Conservation (phyloP, 2,888 invertebrate genomes). For the Cantharis rufa region DNA sequence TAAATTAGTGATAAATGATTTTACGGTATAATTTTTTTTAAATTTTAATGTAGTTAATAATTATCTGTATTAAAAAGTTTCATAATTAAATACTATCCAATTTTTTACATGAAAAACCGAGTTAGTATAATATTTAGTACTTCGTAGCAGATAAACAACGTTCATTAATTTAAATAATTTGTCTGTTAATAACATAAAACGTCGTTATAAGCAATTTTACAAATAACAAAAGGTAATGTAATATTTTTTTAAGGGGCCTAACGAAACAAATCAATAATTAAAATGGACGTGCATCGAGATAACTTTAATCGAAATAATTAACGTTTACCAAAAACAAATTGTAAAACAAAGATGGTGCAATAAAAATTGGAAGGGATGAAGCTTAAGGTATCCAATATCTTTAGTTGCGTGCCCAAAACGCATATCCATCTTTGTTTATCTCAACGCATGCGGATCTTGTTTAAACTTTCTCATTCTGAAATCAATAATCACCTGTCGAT, state of each 20-base stretch:
- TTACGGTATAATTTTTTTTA: background rate
- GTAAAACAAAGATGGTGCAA: background rate
- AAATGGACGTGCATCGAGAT: background rate
- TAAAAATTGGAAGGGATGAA: background rate
- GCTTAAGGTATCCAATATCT: slow-evolving; percentile 5
- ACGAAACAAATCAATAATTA: background rate
- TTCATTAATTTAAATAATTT: background rate
- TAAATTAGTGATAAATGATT: background rate
- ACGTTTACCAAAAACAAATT: background rate
- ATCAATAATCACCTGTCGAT: slow-evolving; percentile 31
- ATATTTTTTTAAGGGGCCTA: background rate
- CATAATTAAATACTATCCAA: background rate
- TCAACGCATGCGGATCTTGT: slow-evolving; percentile 27
- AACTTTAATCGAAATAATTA: background rate
- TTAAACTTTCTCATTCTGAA: slow-evolving; percentile 19
- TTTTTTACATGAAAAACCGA: background rate
- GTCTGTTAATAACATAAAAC: background rate
- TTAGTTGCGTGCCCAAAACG: slow-evolving; percentile 16
- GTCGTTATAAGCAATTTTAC: background rate
- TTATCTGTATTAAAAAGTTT: background rate
- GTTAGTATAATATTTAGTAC: background rate
- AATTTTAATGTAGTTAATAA: background rate
- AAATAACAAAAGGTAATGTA: background rate
- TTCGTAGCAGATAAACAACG: background rate
- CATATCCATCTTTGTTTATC: slow-evolving; percentile 19